Percentiles rank a stretch among this genome's conserved stretches.
phyloP scores from a whole-genome alignment of 2,797 vertebrate genomes.

The Paramormyrops hopkinsi region DNA sequence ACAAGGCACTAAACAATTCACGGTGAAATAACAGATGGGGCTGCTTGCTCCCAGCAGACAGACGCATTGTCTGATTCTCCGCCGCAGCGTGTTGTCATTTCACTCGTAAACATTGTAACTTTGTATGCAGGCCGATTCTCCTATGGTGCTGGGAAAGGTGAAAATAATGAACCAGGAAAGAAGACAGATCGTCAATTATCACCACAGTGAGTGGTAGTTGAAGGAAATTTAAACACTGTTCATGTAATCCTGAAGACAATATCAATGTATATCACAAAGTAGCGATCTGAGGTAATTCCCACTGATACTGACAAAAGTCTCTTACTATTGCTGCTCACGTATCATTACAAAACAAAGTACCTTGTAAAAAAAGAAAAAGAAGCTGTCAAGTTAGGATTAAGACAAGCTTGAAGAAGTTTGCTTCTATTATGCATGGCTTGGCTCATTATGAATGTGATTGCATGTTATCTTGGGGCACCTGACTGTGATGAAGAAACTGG shows the following conservation, averaged over 20 bases:
- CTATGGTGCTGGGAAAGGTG: not conserved
- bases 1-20: conserved; percentile 9
- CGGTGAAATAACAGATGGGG: not conserved
- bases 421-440: conserved; percentile 38
- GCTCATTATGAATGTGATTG: conserved; percentile 51
- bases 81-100: not conserved
- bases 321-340: conserved; percentile 50
- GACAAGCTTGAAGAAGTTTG: conserved; percentile 49
- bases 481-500: conserved; percentile 16
- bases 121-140: not conserved
- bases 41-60: not conserved
- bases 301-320: conserved; percentile 41
- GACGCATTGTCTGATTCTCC: not conserved
- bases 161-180: conserved; percentile 45
- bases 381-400: conserved; percentile 43
- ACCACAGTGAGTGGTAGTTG: conserved; percentile 37
- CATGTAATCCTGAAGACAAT: conserved; percentile 53
- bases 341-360: conserved; percentile 46
- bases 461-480: conserved; percentile 39
- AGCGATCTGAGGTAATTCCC: conserved; percentile 57
- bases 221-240: conserved; percentile 30
- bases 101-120: not conserved
- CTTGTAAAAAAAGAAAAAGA: conserved; percentile 38
- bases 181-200: conserved; percentile 37
- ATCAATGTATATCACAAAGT: conserved; percentile 45